Evolutionary conservation across 2,888 invertebrate genomes (phyloP), one percentile per base, ranked within the genome.

Genomic region (Bhutanitis thaidina): DNA sequence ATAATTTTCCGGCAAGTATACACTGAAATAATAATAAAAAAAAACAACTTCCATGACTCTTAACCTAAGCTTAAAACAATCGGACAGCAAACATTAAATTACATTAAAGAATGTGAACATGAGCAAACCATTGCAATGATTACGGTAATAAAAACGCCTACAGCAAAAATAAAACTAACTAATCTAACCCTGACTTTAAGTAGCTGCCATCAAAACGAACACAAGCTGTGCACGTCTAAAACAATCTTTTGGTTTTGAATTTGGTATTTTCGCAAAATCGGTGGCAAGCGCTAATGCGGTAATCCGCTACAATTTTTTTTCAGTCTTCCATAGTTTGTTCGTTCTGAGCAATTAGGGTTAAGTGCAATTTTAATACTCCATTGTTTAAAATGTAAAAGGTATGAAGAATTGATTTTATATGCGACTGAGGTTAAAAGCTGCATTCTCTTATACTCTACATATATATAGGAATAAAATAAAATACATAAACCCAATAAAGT

Each of bases 241-340:
- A 60, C 20, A 32, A 48, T 27, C 38, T 39, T 77, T 79, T 78
- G 74, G 77, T 73, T 71, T 60, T 62, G 58, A 71, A 72, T 79
- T 80, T 79, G 75, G 79, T 69, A 72, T 71, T 68, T 58, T 43
- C 64, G 61, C 61, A 55, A 44, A 53, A 52, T 69, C 68, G 69
- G 77, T 77, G 74, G 70, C 69, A 35, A 58, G 25, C 29, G 44
- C n/a, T 54, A 32, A 20, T 3, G 20, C 20, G 20, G 20, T 3
- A 20, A 20, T 20, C 45, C 58, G 52, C 48, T 45, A 56, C 52
- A 56, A 43, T 29, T 55, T 29, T 54, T 40, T 16, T 29, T 71
- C 73, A 74, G 74, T 74, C 74, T 74, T 71, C 55, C 57, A 61
- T 37, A 47, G 50, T 54, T 34, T 44, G 36, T 32, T 45, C 53